phyloP scores from a whole-genome alignment of 2,888 invertebrate species.

The Parasteatoda lunata region DNA sequence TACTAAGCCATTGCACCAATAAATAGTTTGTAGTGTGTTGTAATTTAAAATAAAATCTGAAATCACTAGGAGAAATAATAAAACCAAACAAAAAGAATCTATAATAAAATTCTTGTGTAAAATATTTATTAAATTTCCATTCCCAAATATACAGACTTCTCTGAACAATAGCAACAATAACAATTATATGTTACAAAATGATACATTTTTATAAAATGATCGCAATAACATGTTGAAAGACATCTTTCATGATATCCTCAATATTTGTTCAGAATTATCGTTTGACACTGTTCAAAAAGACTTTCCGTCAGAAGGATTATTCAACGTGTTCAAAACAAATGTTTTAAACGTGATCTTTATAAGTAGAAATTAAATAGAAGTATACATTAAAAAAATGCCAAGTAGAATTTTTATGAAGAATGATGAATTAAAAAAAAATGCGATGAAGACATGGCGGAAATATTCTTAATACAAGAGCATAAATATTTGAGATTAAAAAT shows the following conservation, averaged over 20 bases:
- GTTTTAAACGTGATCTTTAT: too few relatives aligned
- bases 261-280: conserved; percentile 30
- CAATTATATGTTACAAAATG: conserved; percentile 52
- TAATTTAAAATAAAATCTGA: too few relatives aligned
- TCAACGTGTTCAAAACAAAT: too few relatives aligned
- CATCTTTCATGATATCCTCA: conserved; percentile 20
- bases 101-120: conserved; percentile 55
- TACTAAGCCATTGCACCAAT: too few relatives aligned
- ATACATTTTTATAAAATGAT: conserved; percentile 30
- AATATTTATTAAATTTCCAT: conserved; percentile 69
- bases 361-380: too few relatives aligned
- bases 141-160: conserved; percentile 68
- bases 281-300: conserved; percentile 8
- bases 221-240: conserved; percentile 10
- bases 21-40: too few relatives aligned
- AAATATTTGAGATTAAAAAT: too few relatives aligned
- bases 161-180: conserved; percentile 61
- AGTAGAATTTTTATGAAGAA: too few relatives aligned
- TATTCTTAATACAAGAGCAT: too few relatives aligned
- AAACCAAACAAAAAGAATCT: neutral
- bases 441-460: too few relatives aligned
- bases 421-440: too few relatives aligned
- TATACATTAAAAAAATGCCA: too few relatives aligned
- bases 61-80: neutral
- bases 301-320: neutral